phyloP scores from a whole-genome alignment of 2,888 invertebrate species.

The Petrolisthes cinctipes region DNA sequence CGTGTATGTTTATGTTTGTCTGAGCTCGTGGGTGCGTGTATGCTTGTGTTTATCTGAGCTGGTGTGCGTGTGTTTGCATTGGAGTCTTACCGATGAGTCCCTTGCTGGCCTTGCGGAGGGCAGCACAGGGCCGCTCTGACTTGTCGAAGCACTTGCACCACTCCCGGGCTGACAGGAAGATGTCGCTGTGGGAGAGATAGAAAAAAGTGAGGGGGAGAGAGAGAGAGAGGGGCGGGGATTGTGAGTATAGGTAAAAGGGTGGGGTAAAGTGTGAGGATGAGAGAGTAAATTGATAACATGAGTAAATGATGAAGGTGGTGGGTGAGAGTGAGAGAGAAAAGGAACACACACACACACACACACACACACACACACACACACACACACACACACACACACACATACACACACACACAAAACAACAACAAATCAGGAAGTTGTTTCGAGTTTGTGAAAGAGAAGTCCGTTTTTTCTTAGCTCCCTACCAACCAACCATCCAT shows the following conservation, averaged over 20 bases:
- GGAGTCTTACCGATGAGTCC: slow-evolving; percentile 75
- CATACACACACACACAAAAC: no score
- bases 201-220: not conserved
- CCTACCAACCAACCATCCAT: not conserved
- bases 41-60: no score
- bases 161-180: slow-evolving; percentile 79
- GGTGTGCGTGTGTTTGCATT: not conserved
- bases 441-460: not conserved
- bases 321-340: not conserved
- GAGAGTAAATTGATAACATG: not conserved
- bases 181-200: slow-evolving; percentile 70
- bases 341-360: not conserved
- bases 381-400: no score
- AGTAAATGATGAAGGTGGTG: not conserved
- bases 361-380: no score
- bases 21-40: no score
- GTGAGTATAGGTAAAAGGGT: not conserved
- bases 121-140: slow-evolving; percentile 85
- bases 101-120: slow-evolving; percentile 81
- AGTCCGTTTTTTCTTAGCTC: not conserved
- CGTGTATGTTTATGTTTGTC: no score
- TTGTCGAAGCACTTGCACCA: slow-evolving; percentile 87
- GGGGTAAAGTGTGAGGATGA: not conserved
- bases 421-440: no score
- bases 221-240: slow-evolving; percentile 2